Evolutionary conservation across 2,888 invertebrate species (phyloP), one percentile per base, ranked within the genome.

Genomic region (Luperina nickerlii): DNA sequence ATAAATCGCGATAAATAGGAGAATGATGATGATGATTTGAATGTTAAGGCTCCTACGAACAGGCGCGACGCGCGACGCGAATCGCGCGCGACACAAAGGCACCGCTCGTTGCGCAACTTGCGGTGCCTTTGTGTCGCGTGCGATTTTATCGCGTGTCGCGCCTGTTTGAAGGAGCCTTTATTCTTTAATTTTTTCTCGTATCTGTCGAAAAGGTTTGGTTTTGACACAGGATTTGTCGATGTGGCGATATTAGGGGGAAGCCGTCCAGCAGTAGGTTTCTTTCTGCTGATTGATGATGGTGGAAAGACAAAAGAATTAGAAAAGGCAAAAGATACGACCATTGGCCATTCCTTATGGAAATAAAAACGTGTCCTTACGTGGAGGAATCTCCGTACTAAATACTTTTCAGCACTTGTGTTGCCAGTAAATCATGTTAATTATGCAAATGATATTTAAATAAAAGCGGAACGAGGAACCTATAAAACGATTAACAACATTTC

Each of bases 401-500:
- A 15, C 4, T 18, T 57, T 73, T n/a, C n/a, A 74, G 42, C 11
- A 18, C 7, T 18, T 8, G 18, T 66, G 38, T 63, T 69, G 38
- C 32, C 27, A 62, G n/a, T 74, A 62, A 62, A 63, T 51, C 24
- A 71, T 65, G 51, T 67, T 27, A 63, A 68, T 68, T 72, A 84
- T 83, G 66, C 48, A 78, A 78, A 84, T 74, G 45, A 79, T 81
- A 81, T 81, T 78, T 75, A 42, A 79, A 75, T 86, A 77, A 70
- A 78, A 79, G 76, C 83, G 88, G 79, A 76, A 78, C 70, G 27
- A 68, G 73, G 84, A 86, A 86, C 60, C 73, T 68, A 72, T 81
- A 79, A 79, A 83, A 74, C 69, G 45, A 71, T 83, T 78, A 65
- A 78, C 65, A 74, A 42, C 74, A 38, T 82, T 81, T 84, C 76